phyloP scores from a whole-genome alignment of 2,797 vertebrate genomes.

The Limnodromus scolopaceus region DNA sequence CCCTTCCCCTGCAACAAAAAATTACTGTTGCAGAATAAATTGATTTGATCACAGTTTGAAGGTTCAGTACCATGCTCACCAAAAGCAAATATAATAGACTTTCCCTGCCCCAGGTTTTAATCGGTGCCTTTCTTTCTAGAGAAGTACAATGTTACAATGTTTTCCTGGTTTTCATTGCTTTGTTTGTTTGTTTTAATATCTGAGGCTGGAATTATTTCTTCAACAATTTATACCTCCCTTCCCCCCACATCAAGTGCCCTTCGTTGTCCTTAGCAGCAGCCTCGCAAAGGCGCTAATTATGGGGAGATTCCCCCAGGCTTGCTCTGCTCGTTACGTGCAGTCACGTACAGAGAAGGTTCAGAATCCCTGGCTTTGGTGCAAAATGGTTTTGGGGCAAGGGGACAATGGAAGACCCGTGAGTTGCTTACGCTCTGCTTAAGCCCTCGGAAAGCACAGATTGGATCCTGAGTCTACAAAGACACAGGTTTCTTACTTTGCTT shows the following conservation, averaged over 20 bases:
- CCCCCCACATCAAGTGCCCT: neutral
- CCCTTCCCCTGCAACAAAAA: neutral
- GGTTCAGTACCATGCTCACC: neutral
- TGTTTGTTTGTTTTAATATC: neutral
- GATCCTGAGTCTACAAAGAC: neutral
- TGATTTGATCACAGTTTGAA: neutral
- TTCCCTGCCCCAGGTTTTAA: neutral
- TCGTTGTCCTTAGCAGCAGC: neutral
- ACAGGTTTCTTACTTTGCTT: neutral
- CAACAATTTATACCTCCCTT: neutral
- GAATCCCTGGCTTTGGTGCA: neutral
- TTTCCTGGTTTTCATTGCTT: neutral
- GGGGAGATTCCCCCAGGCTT: neutral
- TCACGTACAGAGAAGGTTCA: neutral
- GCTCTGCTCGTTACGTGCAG: neutral
- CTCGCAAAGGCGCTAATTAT: neutral
- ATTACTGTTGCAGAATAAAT: conserved; percentile 11
- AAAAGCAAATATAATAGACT: neutral
- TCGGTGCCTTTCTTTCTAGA: neutral
- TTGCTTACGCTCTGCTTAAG: neutral
- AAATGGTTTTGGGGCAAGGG: neutral
- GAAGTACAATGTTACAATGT: neutral
- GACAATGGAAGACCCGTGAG: neutral
- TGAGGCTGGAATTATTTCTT: neutral
- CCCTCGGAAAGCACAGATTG: neutral